A percentile compares a stretch with the other conserved stretches of the same genome.
Conservation (phyloP, 1,140 invertebrate species). For the Bombus confusus region DNA sequence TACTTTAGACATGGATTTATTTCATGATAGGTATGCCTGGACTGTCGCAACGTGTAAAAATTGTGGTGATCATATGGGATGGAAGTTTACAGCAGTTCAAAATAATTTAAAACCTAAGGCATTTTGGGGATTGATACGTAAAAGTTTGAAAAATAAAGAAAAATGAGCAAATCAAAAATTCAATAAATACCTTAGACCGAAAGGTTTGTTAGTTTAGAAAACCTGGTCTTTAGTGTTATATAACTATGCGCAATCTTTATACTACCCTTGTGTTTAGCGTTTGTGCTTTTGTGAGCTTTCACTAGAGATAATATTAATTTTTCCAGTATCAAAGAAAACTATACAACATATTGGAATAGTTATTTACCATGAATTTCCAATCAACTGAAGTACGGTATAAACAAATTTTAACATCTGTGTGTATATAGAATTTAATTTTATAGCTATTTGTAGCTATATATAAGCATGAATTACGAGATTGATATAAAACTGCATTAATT, state of each 20-base stretch:
- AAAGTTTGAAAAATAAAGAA: constrained; percentile 65
- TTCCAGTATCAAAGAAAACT: neutral
- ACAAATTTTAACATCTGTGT: neutral
- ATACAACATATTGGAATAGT: neutral
- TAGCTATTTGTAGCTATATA: no score
- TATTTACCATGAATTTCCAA: neutral
- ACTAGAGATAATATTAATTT: constrained; percentile 19
- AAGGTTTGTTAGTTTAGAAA: constrained; percentile 17
- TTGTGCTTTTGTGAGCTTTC: constrained; percentile 10
- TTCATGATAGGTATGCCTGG: constrained; percentile 83
- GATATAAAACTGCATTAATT: neutral
- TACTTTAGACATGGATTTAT: neutral
- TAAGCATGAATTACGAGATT: neutral
- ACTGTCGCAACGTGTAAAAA: constrained; percentile 87
- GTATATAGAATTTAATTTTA: constrained; percentile 16
- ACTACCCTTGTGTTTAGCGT: neutral
- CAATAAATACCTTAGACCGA: neutral
- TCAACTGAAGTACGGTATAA: constrained; percentile 16
- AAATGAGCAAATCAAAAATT: constrained; percentile 12
- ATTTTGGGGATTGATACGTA: constrained; percentile 88
- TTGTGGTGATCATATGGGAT: constrained; percentile 89
- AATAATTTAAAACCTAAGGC: constrained; percentile 85
- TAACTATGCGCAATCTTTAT: constrained; percentile 5
- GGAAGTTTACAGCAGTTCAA: constrained; percentile 88
- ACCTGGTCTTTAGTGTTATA: neutral